A percentile compares a stretch with the other conserved stretches of the same genome.
Conservation (phyloP, 2,888 invertebrate genomes). For the Doris montereyensis region DNA sequence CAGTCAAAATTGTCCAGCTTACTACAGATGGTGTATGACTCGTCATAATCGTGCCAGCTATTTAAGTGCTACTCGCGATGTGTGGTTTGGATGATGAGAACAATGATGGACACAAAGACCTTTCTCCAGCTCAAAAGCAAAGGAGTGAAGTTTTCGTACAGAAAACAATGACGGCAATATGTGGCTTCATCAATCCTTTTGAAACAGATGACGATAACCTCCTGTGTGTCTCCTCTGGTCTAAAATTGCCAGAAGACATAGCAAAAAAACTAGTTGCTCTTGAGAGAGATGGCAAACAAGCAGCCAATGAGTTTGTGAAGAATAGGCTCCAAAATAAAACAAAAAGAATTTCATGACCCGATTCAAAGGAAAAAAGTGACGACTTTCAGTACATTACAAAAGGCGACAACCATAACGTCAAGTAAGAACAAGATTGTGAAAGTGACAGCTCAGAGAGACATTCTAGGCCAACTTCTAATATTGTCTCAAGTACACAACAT, state of each 20-base stretch:
- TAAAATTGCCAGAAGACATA: constrained; percentile 32
- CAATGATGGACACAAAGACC: constrained; percentile 33
- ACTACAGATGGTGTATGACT: neutral
- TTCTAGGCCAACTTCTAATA: constrained; percentile 41
- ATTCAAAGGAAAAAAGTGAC: constrained; percentile 41
- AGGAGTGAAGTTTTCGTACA: constrained; percentile 29
- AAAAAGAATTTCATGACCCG: constrained; percentile 39
- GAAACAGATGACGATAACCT: constrained; percentile 29
- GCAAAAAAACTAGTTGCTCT: constrained; percentile 36
- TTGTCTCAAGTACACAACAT: constrained; percentile 41
- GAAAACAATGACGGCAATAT: constrained; percentile 26
- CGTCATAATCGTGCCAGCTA: neutral
- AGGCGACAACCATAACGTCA: constrained; percentile 16
- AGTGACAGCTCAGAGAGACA: constrained; percentile 42
- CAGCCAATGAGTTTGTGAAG: no score
- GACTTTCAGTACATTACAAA: constrained; percentile 38
- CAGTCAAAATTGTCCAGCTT: neutral
- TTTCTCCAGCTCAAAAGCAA: constrained; percentile 18
- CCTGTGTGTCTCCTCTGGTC: constrained; percentile 45
- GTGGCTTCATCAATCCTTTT: constrained; percentile 42
- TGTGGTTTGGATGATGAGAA: constrained; percentile 38
- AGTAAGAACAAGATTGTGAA: constrained; percentile 41
- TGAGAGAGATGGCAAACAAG: no score
- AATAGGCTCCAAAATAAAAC: no score
- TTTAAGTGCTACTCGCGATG: constrained; percentile 32